Conservation (phyloP, 2,888 invertebrate species). For the Tenthredo mesomela region DNA sequence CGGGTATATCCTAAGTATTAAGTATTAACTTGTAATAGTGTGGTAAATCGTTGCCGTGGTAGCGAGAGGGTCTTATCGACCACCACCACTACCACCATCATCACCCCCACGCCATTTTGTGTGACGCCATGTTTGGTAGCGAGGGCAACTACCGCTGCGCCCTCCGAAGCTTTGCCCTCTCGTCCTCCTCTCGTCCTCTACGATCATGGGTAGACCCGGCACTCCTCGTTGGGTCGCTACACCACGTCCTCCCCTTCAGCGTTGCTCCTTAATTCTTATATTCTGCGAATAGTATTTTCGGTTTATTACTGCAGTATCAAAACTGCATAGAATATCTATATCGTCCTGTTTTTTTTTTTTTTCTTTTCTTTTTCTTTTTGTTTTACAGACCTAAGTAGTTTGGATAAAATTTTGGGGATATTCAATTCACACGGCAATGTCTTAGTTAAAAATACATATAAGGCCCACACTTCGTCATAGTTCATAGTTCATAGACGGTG, state of each 20-base stretch:
- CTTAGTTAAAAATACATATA: neutral
- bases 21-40: slow-evolving; percentile 1
- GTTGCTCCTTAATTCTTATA: neutral
- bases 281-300: neutral
- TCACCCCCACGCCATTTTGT: neutral
- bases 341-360: neutral
- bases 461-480: neutral
- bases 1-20: neutral
- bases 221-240: slow-evolving; percentile 25
- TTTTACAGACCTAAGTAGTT: neutral
- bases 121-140: slow-evolving; percentile 29
- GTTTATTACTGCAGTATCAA: neutral
- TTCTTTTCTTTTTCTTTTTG: neutral
- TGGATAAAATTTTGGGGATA: neutral
- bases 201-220: neutral
- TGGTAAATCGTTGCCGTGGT: slow-evolving; percentile 32
- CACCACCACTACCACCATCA: slow-evolving; percentile 15
- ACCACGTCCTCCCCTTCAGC: neutral
- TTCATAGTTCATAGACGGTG: neutral
- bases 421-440: neutral
- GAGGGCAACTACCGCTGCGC: slow-evolving; percentile 46
- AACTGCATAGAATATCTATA: neutral
- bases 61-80: slow-evolving; percentile 35
- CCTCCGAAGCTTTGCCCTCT: slow-evolving; percentile 28
- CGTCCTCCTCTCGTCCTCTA: neutral